Conservation (phyloP, 2,888 invertebrate species). For the Ptilodon capucinus region DNA sequence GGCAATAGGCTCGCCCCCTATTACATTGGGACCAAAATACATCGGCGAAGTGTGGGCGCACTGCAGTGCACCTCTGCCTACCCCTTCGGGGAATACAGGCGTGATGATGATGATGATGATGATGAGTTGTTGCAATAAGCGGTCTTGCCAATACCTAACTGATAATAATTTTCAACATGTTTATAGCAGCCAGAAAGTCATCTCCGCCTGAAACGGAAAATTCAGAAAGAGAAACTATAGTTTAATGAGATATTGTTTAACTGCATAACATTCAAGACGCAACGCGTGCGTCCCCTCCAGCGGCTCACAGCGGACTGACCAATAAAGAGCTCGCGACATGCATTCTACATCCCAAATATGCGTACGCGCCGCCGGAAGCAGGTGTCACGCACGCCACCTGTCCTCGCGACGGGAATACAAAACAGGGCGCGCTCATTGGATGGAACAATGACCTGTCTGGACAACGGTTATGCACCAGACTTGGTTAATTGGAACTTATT, state of each 20-base stretch:
- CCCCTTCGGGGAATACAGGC: no score
- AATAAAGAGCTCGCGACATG: constrained; percentile 30
- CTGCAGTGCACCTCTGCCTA: no score
- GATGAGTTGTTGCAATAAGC: no score
- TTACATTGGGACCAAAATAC: no score
- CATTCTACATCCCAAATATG: constrained; percentile 43
- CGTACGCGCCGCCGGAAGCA: constrained; percentile 61
- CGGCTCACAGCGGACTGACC: constrained; percentile 33
- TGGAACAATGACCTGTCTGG: constrained; percentile 63
- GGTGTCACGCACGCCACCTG: constrained; percentile 67
- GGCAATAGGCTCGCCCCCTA: no score
- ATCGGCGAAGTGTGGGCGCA: no score
- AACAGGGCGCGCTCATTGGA: constrained; percentile 35
- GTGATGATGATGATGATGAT: no score
- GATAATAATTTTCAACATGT: no score
- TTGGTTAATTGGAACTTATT: constrained; percentile 34
- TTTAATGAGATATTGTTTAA: constrained; percentile 18
- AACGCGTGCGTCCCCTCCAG: constrained; percentile 20
- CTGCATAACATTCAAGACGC: constrained; percentile 17
- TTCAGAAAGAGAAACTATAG: no score
- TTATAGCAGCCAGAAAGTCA: no score
- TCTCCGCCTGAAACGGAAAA: no score
- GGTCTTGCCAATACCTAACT: no score
- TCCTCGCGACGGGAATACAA: constrained; percentile 61
- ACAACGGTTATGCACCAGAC: constrained; percentile 19